phyloP scores from a whole-genome alignment of 1,140 invertebrate genomes.

The Lepidurus couesii region DNA sequence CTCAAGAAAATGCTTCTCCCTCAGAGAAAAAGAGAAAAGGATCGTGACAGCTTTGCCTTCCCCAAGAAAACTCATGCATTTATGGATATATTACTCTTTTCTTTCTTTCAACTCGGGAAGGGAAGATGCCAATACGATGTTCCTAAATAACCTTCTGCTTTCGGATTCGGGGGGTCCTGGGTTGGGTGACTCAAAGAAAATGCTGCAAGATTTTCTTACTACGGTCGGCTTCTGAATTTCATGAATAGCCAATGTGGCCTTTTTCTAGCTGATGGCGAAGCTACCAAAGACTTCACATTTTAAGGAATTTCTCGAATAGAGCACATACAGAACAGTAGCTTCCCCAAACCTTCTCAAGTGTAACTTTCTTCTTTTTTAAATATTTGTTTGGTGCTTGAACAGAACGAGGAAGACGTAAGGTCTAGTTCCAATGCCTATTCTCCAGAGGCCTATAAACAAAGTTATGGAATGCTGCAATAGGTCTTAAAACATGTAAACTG shows the following conservation, averaged over 20 bases:
- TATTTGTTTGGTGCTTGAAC: not conserved
- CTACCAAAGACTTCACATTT: no score
- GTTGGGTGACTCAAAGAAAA: not conserved
- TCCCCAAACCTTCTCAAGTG: not conserved
- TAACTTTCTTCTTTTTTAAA: not conserved
- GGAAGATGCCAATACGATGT: not conserved
- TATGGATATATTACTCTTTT: slow-evolving; percentile 9
- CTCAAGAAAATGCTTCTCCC: not conserved
- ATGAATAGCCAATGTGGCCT: slow-evolving; percentile 7
- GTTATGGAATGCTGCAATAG: not conserved
- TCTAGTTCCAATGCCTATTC: not conserved
- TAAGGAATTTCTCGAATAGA: no score
- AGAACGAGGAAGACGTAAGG: not conserved
- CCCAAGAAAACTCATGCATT: slow-evolving; percentile 2
- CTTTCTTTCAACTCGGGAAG: not conserved
- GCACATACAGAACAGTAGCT: not conserved
- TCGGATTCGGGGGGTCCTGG: not conserved
- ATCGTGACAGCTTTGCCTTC: slow-evolving; percentile 12
- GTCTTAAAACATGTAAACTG: slow-evolving; percentile 16
- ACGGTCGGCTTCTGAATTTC: not conserved
- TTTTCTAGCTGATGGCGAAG: not conserved
- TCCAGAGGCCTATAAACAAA: not conserved
- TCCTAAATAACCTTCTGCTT: not conserved
- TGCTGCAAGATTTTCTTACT: not conserved
- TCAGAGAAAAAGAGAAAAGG: not conserved